These are phyloP conservation scores for Aleiodes leptofemur DNA, from an alignment of 2,888 invertebrate species.

Conservation along the genomic window DNA sequence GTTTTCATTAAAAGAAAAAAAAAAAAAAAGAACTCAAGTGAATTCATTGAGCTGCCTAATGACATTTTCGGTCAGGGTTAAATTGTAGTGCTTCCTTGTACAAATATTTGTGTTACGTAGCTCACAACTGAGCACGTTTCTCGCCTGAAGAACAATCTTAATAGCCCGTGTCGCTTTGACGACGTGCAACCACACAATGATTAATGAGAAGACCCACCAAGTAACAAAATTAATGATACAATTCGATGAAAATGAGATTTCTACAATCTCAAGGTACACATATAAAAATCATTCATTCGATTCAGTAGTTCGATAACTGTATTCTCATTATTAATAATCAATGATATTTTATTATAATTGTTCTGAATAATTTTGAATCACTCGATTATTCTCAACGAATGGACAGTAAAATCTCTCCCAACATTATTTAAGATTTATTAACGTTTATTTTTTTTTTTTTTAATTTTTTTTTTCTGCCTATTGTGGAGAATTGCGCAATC, in stretches of 20 bases:
- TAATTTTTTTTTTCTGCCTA: neutral
- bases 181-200: constrained; percentile 37
- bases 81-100: neutral
- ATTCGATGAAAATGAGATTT: constrained; percentile 23
- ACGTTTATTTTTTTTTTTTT: neutral
- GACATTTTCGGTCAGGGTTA: neutral
- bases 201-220: constrained; percentile 34
- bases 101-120: constrained; percentile 14
- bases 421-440: no score
- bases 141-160: constrained; percentile 18
- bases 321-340: neutral
- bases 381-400: neutral
- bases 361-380: constrained; percentile 4
- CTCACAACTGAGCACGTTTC: neutral
- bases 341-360: neutral
- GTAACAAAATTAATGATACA: constrained; percentile 43
- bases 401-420: neutral
- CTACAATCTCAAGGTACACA: neutral
- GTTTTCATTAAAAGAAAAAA: neutral
- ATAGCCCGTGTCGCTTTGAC: constrained; percentile 41
- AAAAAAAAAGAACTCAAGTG: neutral
- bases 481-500: constrained; percentile 23
- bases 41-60: constrained; percentile 6
- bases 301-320: constrained; percentile 25
- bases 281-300: constrained; percentile 6